A percentile compares a stretch with the other conserved stretches of the same genome.
Conservation (phyloP, 2,888 invertebrate species). For the Alcis repandata region DNA sequence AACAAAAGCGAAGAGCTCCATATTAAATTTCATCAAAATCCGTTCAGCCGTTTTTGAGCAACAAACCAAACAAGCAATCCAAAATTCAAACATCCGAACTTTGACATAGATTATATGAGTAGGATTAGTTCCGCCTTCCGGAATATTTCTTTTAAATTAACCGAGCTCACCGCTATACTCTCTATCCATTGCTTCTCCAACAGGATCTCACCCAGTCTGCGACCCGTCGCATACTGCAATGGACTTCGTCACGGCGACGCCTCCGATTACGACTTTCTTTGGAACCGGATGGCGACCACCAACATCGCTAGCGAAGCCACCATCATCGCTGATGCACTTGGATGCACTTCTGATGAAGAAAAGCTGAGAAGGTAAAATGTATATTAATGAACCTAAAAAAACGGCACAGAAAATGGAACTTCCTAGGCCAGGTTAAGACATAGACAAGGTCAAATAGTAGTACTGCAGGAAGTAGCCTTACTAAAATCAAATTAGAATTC, state of each 20-base stretch:
- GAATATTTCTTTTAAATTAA: too few species aligned
- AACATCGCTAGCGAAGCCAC: conserved; percentile 88
- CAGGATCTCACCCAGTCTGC: conserved; percentile 76
- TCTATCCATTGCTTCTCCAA: conserved; percentile 5
- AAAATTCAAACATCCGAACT: too few species aligned
- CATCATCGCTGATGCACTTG: conserved; percentile 86
- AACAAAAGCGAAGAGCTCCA: too few species aligned
- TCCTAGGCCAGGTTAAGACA: too few species aligned
- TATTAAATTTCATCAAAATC: too few species aligned
- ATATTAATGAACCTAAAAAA: too few species aligned
- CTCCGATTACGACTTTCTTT: conserved; percentile 88
- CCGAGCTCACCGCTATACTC: background rate
- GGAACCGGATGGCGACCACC: conserved; percentile 85
- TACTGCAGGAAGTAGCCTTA: background rate
- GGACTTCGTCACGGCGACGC: conserved; percentile 86
- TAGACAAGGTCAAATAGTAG: background rate
- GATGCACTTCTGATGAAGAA: conserved; percentile 85
- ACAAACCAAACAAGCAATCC: too few species aligned
- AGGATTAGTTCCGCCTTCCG: too few species aligned
- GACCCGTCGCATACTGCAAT: conserved; percentile 88
- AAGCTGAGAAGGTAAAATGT: conserved; percentile 85
- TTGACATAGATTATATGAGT: too few species aligned
- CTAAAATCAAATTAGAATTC: conserved; percentile 2
- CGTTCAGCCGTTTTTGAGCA: too few species aligned
- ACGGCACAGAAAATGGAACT: too few species aligned